Percentiles rank a stretch among this genome's conserved stretches.
These are phyloP conservation scores for Astropecten irregularis DNA, from an alignment of 53 echinoderm and acorn worm genomes.

Conservation along the genomic window DNA sequence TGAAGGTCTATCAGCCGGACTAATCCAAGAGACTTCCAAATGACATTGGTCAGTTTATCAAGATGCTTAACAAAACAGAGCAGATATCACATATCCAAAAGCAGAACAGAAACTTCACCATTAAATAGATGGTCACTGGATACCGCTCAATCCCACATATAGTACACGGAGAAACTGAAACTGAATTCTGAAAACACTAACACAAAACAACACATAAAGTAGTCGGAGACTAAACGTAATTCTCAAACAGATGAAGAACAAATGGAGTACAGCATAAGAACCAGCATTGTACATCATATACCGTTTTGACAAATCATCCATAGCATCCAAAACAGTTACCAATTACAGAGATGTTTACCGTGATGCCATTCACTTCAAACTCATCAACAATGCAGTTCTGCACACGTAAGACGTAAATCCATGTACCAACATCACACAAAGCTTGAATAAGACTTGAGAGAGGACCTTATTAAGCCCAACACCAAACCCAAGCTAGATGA, in stretches of 20 bases:
- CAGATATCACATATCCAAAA: slow-evolving; percentile 39
- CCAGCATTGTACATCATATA: slow-evolving; percentile 55
- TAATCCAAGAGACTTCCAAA: too few relatives aligned
- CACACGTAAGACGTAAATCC: background rate
- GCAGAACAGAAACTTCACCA: slow-evolving; percentile 4
- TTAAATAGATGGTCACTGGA: slow-evolving; percentile 33
- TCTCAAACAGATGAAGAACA: slow-evolving; percentile 59
- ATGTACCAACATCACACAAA: background rate
- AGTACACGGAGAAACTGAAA: slow-evolving; percentile 44
- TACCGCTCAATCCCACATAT: slow-evolving; percentile 44
- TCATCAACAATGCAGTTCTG: slow-evolving; percentile 29
- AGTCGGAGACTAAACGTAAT: slow-evolving; percentile 59
- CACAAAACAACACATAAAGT: slow-evolving; percentile 46
- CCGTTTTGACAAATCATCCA: slow-evolving; percentile 52
- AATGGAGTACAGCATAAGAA: slow-evolving; percentile 61
- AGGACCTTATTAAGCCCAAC: background rate
- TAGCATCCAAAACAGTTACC: too few relatives aligned
- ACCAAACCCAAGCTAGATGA: background rate
- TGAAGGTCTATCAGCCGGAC: too few relatives aligned
- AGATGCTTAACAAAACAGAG: slow-evolving; percentile 57
- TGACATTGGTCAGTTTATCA: too few relatives aligned
- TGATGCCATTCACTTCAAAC: slow-evolving; percentile 55
- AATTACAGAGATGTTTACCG: slow-evolving; percentile 38
- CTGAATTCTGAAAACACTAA: slow-evolving; percentile 43
- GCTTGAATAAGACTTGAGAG: background rate